Evolutionary conservation across 2,888 invertebrate species (phyloP).

Genomic region (Acrocyrtus sp.): DNA sequence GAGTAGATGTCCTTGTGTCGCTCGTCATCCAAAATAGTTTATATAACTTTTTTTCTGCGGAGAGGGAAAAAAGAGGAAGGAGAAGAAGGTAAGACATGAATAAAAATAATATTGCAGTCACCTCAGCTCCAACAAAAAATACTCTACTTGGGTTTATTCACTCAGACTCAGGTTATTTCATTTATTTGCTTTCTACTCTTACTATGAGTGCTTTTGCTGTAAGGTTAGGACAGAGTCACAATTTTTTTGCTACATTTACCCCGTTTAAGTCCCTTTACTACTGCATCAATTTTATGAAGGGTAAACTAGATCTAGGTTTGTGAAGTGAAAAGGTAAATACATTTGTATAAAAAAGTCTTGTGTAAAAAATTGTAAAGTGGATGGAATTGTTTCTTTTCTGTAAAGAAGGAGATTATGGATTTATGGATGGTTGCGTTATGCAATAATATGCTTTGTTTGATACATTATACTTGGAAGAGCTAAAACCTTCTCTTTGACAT

Average conservation of each 20-base stretch:
- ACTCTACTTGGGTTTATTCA: constrained; percentile 22
- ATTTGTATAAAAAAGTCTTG: constrained; percentile 6
- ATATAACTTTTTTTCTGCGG: constrained; percentile 4
- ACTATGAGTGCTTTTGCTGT: too few relatives aligned
- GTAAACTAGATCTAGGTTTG: too few relatives aligned
- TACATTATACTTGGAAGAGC: neutral
- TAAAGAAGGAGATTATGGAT: constrained; percentile 21
- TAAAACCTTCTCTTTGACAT: too few relatives aligned
- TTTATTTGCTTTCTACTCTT: constrained; percentile 21
- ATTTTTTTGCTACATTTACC: constrained; percentile 37
- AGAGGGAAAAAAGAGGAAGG: constrained; percentile 12
- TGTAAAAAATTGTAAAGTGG: constrained; percentile 29
- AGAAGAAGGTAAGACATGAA: constrained; percentile 16
- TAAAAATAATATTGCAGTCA: constrained; percentile 36
- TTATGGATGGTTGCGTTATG: constrained; percentile 39
- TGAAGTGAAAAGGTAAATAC: constrained; percentile 27
- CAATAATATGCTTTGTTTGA: constrained; percentile 10
- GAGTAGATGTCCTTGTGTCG: too few relatives aligned
- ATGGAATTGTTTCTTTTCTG: constrained; percentile 5
- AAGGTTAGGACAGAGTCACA: too few relatives aligned
- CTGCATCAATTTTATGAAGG: neutral
- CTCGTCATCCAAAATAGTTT: constrained; percentile 16
- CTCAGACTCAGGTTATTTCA: constrained; percentile 47
- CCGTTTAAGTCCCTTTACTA: neutral
- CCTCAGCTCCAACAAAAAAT: too few relatives aligned